Conservation (phyloP, 2,113 vertebrate genomes). For the Prietella phreatophila region DNA sequence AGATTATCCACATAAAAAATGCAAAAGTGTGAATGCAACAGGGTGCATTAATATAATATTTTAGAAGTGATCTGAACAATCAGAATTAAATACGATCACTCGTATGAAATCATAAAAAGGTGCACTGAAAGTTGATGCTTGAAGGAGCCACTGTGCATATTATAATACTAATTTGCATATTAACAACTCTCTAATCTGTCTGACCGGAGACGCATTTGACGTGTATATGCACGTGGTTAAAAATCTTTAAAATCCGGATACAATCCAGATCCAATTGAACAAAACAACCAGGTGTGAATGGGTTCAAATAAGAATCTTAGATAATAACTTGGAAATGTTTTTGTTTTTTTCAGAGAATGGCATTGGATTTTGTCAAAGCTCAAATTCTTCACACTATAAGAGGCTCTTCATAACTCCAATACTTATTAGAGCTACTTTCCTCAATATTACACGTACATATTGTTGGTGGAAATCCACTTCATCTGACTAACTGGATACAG, state of each 20-base stretch:
- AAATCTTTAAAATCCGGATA: neutral
- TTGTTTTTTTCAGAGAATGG: neutral
- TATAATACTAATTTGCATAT: neutral
- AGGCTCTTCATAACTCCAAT: conserved; percentile 40
- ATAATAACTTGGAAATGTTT: neutral
- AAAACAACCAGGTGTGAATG: neutral
- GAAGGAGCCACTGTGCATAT: neutral
- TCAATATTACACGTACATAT: neutral
- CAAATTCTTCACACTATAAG: neutral
- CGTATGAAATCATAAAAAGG: neutral
- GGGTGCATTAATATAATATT: neutral
- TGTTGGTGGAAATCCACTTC: neutral
- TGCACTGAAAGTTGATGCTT: neutral
- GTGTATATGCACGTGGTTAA: neutral
- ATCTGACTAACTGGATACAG: neutral
- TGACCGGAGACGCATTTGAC: neutral
- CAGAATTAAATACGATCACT: neutral
- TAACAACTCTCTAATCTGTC: neutral
- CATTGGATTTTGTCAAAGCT: conserved; percentile 21
- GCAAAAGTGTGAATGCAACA: neutral
- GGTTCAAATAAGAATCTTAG: neutral
- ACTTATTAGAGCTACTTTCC: conserved; percentile 6
- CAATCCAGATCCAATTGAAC: neutral
- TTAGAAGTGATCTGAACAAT: neutral
- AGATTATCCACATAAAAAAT: neutral